Conservation (phyloP, 2,113 vertebrate species). For the Zosterops pallidus region DNA sequence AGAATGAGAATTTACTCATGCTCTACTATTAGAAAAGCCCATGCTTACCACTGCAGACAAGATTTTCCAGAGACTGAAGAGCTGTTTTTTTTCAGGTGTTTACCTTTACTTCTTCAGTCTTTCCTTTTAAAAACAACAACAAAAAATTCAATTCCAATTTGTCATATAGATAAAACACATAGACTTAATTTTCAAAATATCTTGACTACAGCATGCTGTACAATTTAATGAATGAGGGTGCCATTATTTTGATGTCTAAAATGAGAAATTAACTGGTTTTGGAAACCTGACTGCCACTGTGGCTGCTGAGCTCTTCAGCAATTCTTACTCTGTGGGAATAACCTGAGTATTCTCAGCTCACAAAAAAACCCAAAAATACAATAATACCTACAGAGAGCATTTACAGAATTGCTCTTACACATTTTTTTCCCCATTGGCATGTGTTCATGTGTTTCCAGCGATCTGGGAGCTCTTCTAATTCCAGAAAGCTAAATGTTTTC, state of each 20-base stretch:
- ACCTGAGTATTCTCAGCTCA: neutral
- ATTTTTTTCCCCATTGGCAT: fast-evolving
- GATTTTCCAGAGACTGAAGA: neutral
- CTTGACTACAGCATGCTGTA: neutral
- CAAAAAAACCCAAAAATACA: neutral
- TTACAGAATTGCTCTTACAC: neutral
- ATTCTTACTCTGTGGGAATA: neutral
- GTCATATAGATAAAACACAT: neutral
- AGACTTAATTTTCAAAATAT: neutral
- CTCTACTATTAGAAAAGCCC: neutral
- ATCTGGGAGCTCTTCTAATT: neutral
- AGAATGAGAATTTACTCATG: neutral
- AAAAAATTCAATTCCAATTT: neutral
- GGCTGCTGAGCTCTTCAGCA: neutral
- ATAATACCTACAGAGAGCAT: neutral
- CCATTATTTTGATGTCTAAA: neutral
- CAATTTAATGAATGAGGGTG: neutral
- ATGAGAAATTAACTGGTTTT: neutral
- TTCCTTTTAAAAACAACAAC: neutral
- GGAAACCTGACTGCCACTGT: neutral
- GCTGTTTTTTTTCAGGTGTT: neutral
- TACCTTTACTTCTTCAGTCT: neutral
- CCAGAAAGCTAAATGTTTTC: neutral
- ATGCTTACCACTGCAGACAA: neutral
- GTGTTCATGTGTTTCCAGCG: neutral